These are phyloP conservation scores for Ptilonorhynchus violaceus DNA, from an alignment of 2,113 vertebrate genomes.

Conservation along the genomic window DNA sequence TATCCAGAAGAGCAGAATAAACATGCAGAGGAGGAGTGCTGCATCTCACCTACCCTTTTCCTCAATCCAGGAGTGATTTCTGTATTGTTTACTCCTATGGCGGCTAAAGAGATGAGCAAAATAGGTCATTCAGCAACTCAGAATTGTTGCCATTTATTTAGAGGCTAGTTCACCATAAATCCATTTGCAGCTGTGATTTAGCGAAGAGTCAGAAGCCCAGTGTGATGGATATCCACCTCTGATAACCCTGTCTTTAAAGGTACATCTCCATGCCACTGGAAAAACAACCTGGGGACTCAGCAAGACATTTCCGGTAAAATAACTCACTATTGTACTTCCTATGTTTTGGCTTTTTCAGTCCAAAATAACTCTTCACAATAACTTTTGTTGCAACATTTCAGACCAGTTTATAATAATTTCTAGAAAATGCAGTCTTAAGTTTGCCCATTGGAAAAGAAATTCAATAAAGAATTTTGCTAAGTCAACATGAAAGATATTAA, in stretches of 20 bases:
- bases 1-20: background rate
- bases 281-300: background rate
- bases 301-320: background rate
- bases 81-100: background rate
- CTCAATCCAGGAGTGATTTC: background rate
- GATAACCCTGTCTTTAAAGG: background rate
- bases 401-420: background rate
- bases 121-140: background rate
- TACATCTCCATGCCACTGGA: background rate
- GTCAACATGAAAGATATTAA: background rate
- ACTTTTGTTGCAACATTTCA: background rate
- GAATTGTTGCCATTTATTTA: background rate
- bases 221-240: background rate
- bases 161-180: background rate
- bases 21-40: background rate
- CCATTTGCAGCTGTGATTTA: background rate
- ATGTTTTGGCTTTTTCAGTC: background rate
- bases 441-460: background rate
- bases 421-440: background rate
- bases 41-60: background rate
- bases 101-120: background rate
- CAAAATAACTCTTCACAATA: background rate
- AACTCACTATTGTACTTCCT: background rate
- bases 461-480: background rate
- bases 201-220: background rate